phyloP scores from a whole-genome alignment of 2,888 invertebrate genomes.

The Pharmacophagus antenor region DNA sequence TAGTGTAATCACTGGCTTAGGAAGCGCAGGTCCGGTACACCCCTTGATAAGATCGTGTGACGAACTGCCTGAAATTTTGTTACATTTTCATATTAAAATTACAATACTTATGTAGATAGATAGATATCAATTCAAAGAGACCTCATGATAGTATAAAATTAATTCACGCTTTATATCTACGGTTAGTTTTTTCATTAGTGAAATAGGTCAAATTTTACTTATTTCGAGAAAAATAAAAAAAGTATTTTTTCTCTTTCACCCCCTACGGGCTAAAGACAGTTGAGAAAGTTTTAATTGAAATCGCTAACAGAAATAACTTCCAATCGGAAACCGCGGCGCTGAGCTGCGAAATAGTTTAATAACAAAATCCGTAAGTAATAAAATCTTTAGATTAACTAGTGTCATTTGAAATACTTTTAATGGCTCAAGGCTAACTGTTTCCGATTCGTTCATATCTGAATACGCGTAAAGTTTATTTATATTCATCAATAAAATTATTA shows the following conservation, averaged over 20 bases:
- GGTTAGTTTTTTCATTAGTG: neutral
- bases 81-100: neutral
- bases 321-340: constrained; percentile 17
- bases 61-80: neutral
- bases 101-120: no score
- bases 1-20: no score
- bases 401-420: constrained; percentile 19
- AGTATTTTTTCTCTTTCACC: neutral
- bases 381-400: constrained; percentile 14
- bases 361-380: constrained; percentile 16
- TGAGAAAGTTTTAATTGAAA: constrained; percentile 24
- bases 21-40: no score
- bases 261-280: constrained; percentile 12
- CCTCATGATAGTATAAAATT: neutral
- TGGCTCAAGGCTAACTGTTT: constrained; percentile 7
- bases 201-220: neutral
- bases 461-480: constrained; percentile 9
- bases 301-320: constrained; percentile 22
- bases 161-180: neutral
- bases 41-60: neutral
- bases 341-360: constrained; percentile 23
- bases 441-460: constrained; percentile 7
- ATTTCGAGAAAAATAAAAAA: neutral
- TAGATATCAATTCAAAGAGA: neutral
- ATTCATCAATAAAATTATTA: constrained; percentile 4